Evolutionary conservation across 2,113 vertebrate species (phyloP).

Genomic region (Micromys minutus): DNA sequence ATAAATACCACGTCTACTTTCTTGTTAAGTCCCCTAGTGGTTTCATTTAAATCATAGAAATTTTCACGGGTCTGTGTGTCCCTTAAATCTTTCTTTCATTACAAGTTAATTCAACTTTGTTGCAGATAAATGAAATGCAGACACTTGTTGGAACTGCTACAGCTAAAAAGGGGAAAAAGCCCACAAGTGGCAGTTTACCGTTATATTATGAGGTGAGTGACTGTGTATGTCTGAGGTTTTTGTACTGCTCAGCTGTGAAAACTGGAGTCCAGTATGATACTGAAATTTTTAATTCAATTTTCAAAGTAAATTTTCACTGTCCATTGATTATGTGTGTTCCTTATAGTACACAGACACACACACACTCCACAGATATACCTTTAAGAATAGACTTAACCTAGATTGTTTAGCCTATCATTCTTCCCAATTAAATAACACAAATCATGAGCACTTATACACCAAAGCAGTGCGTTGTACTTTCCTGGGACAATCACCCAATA

Average conservation of each 20-base stretch:
- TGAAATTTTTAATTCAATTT: background rate
- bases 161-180: constrained; percentile 87
- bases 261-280: background rate
- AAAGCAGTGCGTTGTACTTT: background rate
- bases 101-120: constrained; percentile 60
- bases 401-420: background rate
- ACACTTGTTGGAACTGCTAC: constrained; percentile 73
- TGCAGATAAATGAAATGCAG: constrained; percentile 89
- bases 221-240: background rate
- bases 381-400: constrained; percentile 8
- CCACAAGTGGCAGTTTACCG: constrained; percentile 64
- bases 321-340: background rate
- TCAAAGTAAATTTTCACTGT: constrained; percentile 3
- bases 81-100: background rate
- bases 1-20: too few species aligned
- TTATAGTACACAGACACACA: background rate
- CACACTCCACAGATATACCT: background rate
- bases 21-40: background rate
- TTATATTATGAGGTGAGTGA: constrained; percentile 90
- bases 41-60: background rate
- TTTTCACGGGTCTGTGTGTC: background rate
- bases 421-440: background rate
- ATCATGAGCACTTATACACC: background rate
- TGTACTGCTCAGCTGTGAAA: background rate
- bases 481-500: background rate